Evolutionary conservation across 1,140 invertebrate genomes (phyloP).

Genomic region (Diorhabda elongata): DNA sequence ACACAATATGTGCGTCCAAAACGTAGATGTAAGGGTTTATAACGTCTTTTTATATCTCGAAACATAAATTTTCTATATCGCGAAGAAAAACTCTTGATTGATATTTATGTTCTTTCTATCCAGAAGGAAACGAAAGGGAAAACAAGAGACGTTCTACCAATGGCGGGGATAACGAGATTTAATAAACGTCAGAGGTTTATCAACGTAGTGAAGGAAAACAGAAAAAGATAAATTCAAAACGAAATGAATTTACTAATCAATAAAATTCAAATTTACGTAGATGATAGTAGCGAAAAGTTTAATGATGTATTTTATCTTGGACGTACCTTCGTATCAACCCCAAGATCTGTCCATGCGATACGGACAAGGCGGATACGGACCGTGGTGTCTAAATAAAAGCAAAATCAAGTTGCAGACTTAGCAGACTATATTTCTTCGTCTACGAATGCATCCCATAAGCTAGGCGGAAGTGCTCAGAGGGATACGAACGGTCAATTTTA

Average conservation of each 20-base stretch:
- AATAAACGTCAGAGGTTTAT: neutral
- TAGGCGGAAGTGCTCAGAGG: neutral
- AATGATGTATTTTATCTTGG: too few relatives aligned
- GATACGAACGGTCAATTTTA: neutral
- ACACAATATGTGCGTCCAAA: neutral
- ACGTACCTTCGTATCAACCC: neutral
- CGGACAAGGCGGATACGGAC: slow-evolving; percentile 1
- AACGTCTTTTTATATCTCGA: neutral
- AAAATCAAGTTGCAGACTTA: slow-evolving; percentile 2
- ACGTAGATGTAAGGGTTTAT: neutral
- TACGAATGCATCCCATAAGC: neutral
- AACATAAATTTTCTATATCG: slow-evolving; percentile 3
- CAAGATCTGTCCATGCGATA: neutral
- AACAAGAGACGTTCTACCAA: neutral
- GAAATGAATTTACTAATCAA: too few relatives aligned
- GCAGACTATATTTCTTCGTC: slow-evolving; percentile 2
- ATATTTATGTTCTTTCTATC: slow-evolving; percentile 1
- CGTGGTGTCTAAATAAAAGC: neutral
- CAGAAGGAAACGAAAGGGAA: neutral
- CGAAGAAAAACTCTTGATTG: neutral
- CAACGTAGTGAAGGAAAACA: too few relatives aligned
- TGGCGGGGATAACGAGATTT: neutral
- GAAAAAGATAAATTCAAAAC: too few relatives aligned
- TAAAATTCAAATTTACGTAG: too few relatives aligned
- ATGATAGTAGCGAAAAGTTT: too few relatives aligned